Base-by-base conservation (phyloP, 2,113 vertebrate species). In the Atrichornis clamosus region DNA sequence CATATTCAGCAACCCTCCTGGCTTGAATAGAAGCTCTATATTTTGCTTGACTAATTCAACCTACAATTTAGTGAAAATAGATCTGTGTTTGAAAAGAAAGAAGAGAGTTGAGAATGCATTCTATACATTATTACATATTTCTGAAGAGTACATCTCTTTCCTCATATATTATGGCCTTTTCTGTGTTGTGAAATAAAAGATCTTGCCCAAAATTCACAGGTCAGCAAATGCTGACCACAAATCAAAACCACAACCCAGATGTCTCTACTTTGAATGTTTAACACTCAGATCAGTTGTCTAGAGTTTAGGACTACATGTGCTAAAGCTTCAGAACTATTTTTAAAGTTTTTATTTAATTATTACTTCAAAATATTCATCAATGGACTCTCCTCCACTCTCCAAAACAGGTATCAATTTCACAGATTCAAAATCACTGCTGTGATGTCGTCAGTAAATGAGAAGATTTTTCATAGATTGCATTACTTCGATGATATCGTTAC, bases 351-450 rank as follows among this genome's bases (percentile, higher is more conserved):
- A 42, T 44, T 82, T 44, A 42, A 65, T 67, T 72, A 70, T 27
- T 15, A 14, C 32, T 58, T 83, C 21, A 50, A 79, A 86, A 83
- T 33, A 41, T 10, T 41, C 39, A 41, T 47, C 42, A 44, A 39
- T 20, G 52, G 6, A 22, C 42, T 35, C n/a, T 41, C 30, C 30
- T 47, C 39, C 64, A 4, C 27, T 42, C n/a, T 23, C 37, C 37
- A 46, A 63, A 70, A 75, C 11, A 7, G 0, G 0, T 7, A 39
- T 17, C 9, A 10, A 0, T 47, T 69, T 56, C 46, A 49, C 7
- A 27, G n/a, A 16, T 39, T 64, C 58, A 32, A 53, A 63, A 89
- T 37, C 41, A 47, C 35, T 27, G 32, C 42, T 30, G 17, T 15
- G 39, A 19, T 10, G 4, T 13, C 50, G 62, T 11, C 42, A 56